phyloP scores from a whole-genome alignment of 2,888 invertebrate genomes.

The Protophormia terraenovae region DNA sequence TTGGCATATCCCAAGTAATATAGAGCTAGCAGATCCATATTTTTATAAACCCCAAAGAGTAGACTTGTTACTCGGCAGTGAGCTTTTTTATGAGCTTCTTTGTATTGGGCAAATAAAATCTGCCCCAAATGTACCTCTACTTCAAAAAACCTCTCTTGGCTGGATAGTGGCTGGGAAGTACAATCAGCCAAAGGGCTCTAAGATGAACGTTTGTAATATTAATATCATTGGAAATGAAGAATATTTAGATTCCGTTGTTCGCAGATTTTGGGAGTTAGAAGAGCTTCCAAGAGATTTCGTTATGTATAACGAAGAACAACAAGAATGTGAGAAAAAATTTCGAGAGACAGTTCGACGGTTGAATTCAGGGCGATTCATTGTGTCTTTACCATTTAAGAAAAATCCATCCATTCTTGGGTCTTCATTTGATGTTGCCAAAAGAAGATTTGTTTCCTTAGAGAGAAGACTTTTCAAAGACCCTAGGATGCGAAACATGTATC shows the following conservation, averaged over 20 bases:
- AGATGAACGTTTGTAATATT: background rate
- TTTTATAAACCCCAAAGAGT: background rate
- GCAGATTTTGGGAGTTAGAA: constrained; percentile 31
- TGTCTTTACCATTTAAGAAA: constrained; percentile 55
- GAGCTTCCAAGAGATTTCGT: constrained; percentile 44
- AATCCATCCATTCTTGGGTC: constrained; percentile 37
- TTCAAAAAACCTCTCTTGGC: constrained; percentile 15
- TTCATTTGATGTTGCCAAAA: constrained; percentile 53
- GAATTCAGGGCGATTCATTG: constrained; percentile 39
- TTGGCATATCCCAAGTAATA: constrained; percentile 8
- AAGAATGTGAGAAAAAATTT: constrained; percentile 46
- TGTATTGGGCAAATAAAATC: background rate
- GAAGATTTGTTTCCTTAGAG: constrained; percentile 47
- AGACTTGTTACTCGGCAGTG: background rate
- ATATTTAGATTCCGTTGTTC: constrained; percentile 48
- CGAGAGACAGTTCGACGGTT: background rate
- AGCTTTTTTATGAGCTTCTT: background rate
- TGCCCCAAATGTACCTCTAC: background rate
- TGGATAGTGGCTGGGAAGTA: constrained; percentile 13
- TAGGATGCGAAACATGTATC: constrained; percentile 13
- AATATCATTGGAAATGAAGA: constrained; percentile 22
- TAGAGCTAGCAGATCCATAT: background rate
- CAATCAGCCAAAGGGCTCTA: background rate
- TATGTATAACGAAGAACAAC: constrained; percentile 39
- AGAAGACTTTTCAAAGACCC: background rate